phyloP scores from a whole-genome alignment of 2,797 vertebrate species.

The Rhodeus uyekii region DNA sequence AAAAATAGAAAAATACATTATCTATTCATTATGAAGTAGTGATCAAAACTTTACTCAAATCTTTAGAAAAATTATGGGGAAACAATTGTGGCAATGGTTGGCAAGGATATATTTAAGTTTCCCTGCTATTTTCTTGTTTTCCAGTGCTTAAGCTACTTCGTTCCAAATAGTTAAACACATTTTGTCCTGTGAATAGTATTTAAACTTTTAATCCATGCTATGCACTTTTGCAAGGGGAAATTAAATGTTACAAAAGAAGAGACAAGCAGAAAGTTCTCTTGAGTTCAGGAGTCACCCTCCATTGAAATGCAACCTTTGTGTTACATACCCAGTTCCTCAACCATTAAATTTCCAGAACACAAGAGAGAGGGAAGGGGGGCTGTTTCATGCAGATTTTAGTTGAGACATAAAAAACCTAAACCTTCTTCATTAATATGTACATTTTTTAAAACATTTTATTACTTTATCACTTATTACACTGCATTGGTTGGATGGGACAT shows the following conservation, averaged over 20 bases:
- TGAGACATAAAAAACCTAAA: not conserved
- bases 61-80: not conserved
- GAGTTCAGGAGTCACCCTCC: not conserved
- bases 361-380: too few species aligned
- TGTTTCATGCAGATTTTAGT: not conserved
- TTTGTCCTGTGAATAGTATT: not conserved
- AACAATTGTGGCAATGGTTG: not conserved
- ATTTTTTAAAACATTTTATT: not conserved
- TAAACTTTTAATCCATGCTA: not conserved
- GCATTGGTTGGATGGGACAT: not conserved
- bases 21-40: not conserved
- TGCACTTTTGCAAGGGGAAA: not conserved
- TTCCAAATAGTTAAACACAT: conserved; percentile 1
- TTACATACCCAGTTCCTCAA: not conserved
- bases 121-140: not conserved
- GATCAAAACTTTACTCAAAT: not conserved
- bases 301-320: not conserved
- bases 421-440: not conserved
- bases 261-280: not conserved
- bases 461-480: not conserved
- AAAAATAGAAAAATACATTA: not conserved
- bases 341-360: too few species aligned
- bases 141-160: not conserved
- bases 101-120: not conserved
- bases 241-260: not conserved